Conservation (phyloP, 1,140 invertebrate genomes). For the Antheraea pernyi region DNA sequence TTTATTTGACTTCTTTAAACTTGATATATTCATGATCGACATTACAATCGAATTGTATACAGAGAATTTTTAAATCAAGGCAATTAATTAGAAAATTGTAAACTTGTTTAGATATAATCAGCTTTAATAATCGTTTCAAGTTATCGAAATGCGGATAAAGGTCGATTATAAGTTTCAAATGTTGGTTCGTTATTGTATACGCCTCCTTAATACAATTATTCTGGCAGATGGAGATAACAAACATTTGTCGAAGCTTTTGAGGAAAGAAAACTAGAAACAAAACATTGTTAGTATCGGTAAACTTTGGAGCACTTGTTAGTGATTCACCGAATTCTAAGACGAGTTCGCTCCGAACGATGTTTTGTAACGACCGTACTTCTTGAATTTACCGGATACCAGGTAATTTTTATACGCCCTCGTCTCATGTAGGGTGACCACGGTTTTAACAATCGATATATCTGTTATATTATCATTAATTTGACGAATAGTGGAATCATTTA, state of each 20-base stretch:
- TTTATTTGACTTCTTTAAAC: too few relatives aligned
- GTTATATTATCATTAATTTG: too few relatives aligned
- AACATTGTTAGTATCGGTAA: slow-evolving; percentile 40
- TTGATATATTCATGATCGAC: too few relatives aligned
- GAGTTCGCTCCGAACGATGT: slow-evolving; percentile 10
- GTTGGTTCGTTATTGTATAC: slow-evolving; percentile 29
- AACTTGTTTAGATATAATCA: too few relatives aligned
- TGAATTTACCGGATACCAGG: slow-evolving; percentile 27
- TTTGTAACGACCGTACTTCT: slow-evolving; percentile 21
- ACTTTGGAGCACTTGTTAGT: slow-evolving; percentile 37
- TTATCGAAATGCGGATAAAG: slow-evolving; percentile 17
- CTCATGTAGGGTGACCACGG: neutral
- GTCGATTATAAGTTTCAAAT: slow-evolving; percentile 65
- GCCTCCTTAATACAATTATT: neutral
- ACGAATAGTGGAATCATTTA: too few relatives aligned
- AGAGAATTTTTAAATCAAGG: too few relatives aligned
- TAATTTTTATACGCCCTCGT: neutral
- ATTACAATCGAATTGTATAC: too few relatives aligned
- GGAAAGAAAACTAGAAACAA: slow-evolving; percentile 35
- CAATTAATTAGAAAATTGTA: too few relatives aligned
- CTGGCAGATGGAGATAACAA: slow-evolving; percentile 3
- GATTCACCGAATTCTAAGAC: slow-evolving; percentile 29
- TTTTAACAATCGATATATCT: too few relatives aligned
- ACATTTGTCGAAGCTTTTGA: slow-evolving; percentile 16
- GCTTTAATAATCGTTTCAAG: neutral